These are phyloP conservation scores for Agapornis roseicollis DNA, from an alignment of 2,113 vertebrate species.

Conservation along the genomic window DNA sequence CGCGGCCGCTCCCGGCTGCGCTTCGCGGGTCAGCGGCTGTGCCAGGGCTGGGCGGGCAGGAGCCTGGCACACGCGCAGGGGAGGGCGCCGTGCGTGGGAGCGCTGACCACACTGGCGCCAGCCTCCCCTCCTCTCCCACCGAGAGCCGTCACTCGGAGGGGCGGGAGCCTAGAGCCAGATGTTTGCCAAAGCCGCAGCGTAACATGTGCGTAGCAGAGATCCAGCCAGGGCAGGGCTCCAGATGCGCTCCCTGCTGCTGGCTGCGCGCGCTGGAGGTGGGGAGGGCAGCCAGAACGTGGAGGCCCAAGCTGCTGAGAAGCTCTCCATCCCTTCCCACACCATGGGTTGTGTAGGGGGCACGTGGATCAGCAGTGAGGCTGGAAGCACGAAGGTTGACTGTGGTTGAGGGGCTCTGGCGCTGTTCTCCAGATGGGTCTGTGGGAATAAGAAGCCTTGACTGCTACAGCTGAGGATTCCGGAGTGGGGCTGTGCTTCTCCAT, in stretches of 20 bases:
- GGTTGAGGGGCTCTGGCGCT: not conserved
- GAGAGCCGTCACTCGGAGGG: slow-evolving; percentile 59
- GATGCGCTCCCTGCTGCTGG: slow-evolving; percentile 48
- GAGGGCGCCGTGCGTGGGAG: slow-evolving; percentile 61
- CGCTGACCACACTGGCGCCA: slow-evolving; percentile 71
- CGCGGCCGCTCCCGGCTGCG: not conserved
- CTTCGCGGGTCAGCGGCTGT: not conserved
- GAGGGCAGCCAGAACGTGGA: not conserved
- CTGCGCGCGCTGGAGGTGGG: not conserved
- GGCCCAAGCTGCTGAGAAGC: not conserved
- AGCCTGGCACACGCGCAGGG: not conserved
- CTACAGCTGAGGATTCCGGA: not conserved
- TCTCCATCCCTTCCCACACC: rapidly evolving
- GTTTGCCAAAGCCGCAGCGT: slow-evolving; percentile 66
- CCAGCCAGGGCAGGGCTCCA: slow-evolving; percentile 54
- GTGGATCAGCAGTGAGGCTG: not conserved
- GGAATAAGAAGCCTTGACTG: not conserved
- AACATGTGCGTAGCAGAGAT: slow-evolving; percentile 65
- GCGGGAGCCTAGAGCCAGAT: slow-evolving; percentile 63
- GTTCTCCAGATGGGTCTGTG: not conserved
- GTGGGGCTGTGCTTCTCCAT: not conserved
- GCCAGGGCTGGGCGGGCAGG: slow-evolving; percentile 57
- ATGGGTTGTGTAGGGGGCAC: rapidly evolving
- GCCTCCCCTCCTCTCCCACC: slow-evolving; percentile 56
- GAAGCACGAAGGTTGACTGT: no score